Evolutionary conservation across 2,797 vertebrate species (phyloP), one percentile per base, ranked within the genome.

Genomic region (Darevskia mixta): DNA sequence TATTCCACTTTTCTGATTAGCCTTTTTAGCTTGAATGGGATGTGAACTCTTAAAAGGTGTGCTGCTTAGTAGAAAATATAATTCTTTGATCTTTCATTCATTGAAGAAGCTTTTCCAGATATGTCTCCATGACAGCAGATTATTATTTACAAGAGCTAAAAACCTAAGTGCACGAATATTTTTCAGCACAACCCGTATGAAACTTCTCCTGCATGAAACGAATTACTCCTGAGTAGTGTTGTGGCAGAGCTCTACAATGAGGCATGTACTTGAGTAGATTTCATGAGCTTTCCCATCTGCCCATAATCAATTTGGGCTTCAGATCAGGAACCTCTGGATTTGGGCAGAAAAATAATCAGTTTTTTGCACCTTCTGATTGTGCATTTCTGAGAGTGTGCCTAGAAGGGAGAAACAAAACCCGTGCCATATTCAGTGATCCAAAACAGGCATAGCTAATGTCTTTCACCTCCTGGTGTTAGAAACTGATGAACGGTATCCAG

Each of bases 111-210:
- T 86, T 4, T 85, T 83, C 49, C 64, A 71, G 43, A 64, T 64
- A 27, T 64, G 49, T 64, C 38, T 64, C 75, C 49, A 27, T 79
- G 77, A 79, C 67, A 85, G 29, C 38, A 73, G 25, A 4, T 64
- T 64, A 38, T 80, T 49, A 85, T 66, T 73, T 75, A 85, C n/a
- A 73, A 80, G 27, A 13, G 5, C 27, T 84, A 58, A 80, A 75
- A 80, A 41, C 4, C 5, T 3, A 18, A 69, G 23, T 71, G 86
- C 32, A 90, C 1, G 7, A 32, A 32, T 71, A 13, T 1, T 0
- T 18, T 79, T 20, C 4, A 43, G 55, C 35, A 8, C 1, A 83
- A 38, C 32, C 25, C 15, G 20, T 79, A 72, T 2, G 67, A 49
- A 43, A 43, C 27, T 83, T 78, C 2, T 18, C 5, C 0, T 9